Percentiles rank a stretch among this genome's conserved stretches.
Conservation (phyloP, 1,140 invertebrate species). For the Aplysia californica region DNA sequence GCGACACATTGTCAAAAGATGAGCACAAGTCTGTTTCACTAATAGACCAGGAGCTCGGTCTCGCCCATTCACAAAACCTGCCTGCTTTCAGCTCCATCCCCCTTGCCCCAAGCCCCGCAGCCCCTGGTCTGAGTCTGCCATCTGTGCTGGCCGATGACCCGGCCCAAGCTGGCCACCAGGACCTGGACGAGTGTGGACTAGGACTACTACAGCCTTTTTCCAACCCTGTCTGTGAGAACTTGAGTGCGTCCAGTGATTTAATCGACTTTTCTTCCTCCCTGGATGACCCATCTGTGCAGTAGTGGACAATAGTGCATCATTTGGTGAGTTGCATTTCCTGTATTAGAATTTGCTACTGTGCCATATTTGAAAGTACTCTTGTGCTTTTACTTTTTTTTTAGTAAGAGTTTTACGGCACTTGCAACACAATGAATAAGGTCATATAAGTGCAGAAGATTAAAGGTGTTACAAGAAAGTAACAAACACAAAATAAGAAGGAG, state of each 20-base stretch:
- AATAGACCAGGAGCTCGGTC: no score
- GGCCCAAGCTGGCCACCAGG: not conserved
- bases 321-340: not conserved
- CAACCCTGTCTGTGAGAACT: not conserved
- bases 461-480: no score
- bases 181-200: not conserved
- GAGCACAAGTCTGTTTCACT: no score
- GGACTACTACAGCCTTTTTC: not conserved
- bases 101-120: not conserved
- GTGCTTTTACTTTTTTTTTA: no score
- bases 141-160: no score
- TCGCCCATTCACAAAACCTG: constrained; percentile 2
- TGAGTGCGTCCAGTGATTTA: not conserved
- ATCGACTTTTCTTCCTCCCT: constrained; percentile 4
- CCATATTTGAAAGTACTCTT: not conserved
- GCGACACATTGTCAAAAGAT: no score
- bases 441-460: no score
- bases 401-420: no score
- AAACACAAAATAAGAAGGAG: no score
- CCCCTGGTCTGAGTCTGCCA: no score
- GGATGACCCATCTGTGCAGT: not conserved
- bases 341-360: not conserved
- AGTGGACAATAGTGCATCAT: not conserved
- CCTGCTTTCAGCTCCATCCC: not conserved
- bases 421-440: no score